Percentiles rank a stretch among this genome's conserved stretches.
These are phyloP conservation scores for Camponotus pennsylvanicus DNA, from an alignment of 1,140 invertebrate species.

Conservation along the genomic window DNA sequence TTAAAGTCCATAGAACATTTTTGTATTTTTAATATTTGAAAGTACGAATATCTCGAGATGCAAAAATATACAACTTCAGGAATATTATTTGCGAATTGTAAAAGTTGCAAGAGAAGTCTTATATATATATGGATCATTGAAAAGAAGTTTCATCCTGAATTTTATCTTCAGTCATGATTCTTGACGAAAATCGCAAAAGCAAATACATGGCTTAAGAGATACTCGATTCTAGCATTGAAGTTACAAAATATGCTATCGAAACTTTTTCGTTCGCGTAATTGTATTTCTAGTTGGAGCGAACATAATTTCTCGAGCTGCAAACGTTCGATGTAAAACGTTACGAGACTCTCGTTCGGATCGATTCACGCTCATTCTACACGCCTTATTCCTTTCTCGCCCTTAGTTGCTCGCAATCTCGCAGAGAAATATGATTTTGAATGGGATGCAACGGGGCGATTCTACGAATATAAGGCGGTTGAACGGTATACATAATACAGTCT, in stretches of 20 bases:
- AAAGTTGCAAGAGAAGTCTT: neutral
- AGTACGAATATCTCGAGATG: neutral
- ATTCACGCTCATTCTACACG: constrained; percentile 27
- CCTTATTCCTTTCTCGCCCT: neutral
- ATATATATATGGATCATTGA: no score
- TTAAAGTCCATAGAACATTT: neutral
- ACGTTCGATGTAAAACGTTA: neutral
- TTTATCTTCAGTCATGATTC: neutral
- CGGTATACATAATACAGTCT: constrained; percentile 80
- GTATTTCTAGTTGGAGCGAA: neutral
- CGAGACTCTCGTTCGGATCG: neutral
- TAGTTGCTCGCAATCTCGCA: constrained; percentile 40
- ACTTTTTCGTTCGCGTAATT: neutral
- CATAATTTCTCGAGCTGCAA: neutral
- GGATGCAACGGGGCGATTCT: constrained; percentile 77
- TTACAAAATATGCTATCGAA: neutral
- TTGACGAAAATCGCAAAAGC: neutral
- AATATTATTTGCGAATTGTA: neutral
- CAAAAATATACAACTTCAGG: neutral
- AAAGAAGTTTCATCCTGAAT: neutral
- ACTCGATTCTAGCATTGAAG: neutral
- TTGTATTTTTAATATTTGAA: constrained; percentile 11
- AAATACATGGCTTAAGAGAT: neutral
- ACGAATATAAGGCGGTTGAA: constrained; percentile 77
- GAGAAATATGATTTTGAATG: constrained; percentile 81